phyloP scores from a whole-genome alignment of 1,140 invertebrate species.

The Melanaphis sacchari region DNA sequence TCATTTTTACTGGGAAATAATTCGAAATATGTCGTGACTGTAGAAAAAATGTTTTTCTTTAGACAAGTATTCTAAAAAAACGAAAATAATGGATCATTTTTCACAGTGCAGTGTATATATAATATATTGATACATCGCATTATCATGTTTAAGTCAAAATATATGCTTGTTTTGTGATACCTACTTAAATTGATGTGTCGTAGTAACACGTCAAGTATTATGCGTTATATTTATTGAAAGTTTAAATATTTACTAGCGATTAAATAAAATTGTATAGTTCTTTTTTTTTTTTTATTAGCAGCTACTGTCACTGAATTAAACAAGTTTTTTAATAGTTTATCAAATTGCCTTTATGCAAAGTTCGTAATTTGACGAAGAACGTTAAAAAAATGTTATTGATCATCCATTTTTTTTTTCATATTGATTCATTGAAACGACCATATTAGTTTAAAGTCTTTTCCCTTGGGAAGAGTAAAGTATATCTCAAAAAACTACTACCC shows the following conservation, averaged over 20 bases:
- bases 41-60: background rate
- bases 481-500: no score
- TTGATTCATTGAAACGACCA: no score
- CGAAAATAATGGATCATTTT: background rate
- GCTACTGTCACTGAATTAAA: background rate
- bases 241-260: constrained; percentile 47
- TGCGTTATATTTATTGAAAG: background rate
- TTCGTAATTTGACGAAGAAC: background rate
- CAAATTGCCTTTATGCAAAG: background rate
- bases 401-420: no score
- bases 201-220: constrained; percentile 1
- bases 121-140: background rate
- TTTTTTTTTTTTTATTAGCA: background rate
- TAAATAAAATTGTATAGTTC: constrained; percentile 33
- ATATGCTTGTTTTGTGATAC: background rate
- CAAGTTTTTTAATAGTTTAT: background rate
- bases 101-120: background rate
- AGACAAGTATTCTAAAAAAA: background rate
- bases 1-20: background rate
- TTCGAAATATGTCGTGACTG: background rate
- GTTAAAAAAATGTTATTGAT: background rate
- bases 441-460: no score
- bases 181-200: background rate
- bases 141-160: constrained; percentile 8
- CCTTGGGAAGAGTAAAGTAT: no score